Percentiles rank a stretch among this genome's conserved stretches.
phyloP scores from a whole-genome alignment of 2,888 invertebrate species.

The Furcula furcula region DNA sequence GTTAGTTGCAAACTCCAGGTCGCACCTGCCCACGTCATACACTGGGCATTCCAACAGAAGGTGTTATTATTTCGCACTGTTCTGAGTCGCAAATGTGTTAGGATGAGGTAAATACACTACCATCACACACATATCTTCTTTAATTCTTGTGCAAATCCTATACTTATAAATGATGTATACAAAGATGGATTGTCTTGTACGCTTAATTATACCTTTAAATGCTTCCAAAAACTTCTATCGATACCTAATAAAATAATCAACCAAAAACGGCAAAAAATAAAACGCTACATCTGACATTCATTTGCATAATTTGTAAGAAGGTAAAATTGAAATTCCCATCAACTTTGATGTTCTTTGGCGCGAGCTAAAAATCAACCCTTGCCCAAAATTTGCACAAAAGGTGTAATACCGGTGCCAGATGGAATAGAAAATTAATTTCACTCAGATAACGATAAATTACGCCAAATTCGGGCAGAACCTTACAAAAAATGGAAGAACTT shows the following conservation, averaged over 20 bases:
- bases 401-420: slow-evolving; percentile 34
- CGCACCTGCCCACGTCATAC: too few species aligned
- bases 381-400: slow-evolving; percentile 37
- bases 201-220: too few species aligned
- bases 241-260: background rate
- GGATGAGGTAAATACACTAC: too few species aligned
- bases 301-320: slow-evolving; percentile 50
- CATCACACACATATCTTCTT: too few species aligned
- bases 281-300: slow-evolving; percentile 31
- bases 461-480: slow-evolving; percentile 20
- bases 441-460: slow-evolving; percentile 33
- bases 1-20: too few species aligned
- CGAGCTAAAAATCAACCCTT: slow-evolving; percentile 47
- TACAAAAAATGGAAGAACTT: slow-evolving; percentile 15
- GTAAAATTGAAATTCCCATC: slow-evolving; percentile 41
- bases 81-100: too few species aligned
- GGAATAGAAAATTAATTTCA: slow-evolving; percentile 41
- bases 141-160: too few species aligned
- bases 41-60: too few species aligned
- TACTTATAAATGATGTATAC: too few species aligned
- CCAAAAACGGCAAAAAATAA: slow-evolving; percentile 19
- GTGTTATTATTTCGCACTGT: too few species aligned
- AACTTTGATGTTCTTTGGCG: slow-evolving; percentile 42
- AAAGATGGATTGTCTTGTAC: too few species aligned
- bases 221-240: too few species aligned